Evolutionary conservation across 1,140 invertebrate genomes (phyloP).

Genomic region (Drosophila pruinosa): DNA sequence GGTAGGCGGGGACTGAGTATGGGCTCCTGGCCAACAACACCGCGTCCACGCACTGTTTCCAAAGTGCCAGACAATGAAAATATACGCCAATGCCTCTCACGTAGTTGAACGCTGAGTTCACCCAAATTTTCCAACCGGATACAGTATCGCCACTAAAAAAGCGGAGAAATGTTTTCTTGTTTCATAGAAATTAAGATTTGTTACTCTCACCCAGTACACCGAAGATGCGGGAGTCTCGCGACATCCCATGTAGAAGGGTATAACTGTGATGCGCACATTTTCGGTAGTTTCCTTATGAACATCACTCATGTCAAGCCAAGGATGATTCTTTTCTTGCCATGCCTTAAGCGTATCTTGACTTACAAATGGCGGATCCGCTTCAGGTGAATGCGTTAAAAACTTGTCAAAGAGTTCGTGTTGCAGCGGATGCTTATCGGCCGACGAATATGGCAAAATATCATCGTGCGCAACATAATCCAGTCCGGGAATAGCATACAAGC

Average conservation of each 20-base stretch:
- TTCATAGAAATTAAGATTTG: background rate
- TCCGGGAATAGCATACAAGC: slow-evolving; percentile 96
- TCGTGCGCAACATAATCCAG: slow-evolving; percentile 98
- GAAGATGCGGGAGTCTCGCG: slow-evolving; percentile 93
- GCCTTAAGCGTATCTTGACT: slow-evolving; percentile 95
- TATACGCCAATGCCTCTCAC: slow-evolving; percentile 98
- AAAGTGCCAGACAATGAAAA: slow-evolving; percentile 97
- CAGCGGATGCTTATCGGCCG: slow-evolving; percentile 90
- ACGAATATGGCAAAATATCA: slow-evolving; percentile 94
- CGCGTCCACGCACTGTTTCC: slow-evolving; percentile 96
- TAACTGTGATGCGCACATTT: slow-evolving; percentile 96
- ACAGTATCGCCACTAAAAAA: slow-evolving; percentile 96
- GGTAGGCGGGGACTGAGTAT: slow-evolving; percentile 93
- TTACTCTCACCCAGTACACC: slow-evolving; percentile 92
- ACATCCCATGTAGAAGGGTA: slow-evolving; percentile 94
- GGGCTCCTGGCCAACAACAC: slow-evolving; percentile 98
- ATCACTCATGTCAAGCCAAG: slow-evolving; percentile 97
- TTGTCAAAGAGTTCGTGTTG: slow-evolving; percentile 98
- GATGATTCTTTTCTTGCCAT: slow-evolving; percentile 99
- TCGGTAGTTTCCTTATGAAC: slow-evolving; percentile 99
- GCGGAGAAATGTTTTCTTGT: background rate
- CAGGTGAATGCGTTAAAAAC: slow-evolving; percentile 92
- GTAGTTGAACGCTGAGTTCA: slow-evolving; percentile 93
- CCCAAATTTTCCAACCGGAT: slow-evolving; percentile 97
- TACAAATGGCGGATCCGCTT: slow-evolving; percentile 91